Conservation (phyloP, 2,797 vertebrate genomes). For the Cephalopachus bancanus region DNA sequence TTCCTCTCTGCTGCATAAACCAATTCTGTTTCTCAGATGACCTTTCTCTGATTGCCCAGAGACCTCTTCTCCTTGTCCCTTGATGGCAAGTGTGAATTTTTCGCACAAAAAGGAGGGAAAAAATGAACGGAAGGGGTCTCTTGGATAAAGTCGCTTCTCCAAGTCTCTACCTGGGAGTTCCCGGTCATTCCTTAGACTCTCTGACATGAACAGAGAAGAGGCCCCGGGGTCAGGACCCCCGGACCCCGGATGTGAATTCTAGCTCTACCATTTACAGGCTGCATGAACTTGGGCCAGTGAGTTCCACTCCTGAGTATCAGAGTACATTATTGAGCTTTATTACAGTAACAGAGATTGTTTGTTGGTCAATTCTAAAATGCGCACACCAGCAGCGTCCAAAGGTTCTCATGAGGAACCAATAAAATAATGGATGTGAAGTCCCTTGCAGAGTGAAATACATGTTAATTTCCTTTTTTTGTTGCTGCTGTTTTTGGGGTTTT, state of each 20-base stretch:
- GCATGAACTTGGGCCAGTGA: too few relatives aligned
- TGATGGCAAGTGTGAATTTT: not conserved
- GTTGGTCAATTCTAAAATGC: not conserved
- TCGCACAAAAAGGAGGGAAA: not conserved
- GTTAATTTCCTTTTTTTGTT: not conserved
- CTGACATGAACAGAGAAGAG: not conserved
- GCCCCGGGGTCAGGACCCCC: not conserved
- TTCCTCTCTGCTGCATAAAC: not conserved
- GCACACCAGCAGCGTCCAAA: not conserved
- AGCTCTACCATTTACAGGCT: not conserved
- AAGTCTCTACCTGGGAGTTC: not conserved
- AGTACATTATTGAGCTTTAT: too few relatives aligned
- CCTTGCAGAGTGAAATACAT: too few relatives aligned
- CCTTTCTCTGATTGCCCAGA: not conserved
- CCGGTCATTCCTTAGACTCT: too few relatives aligned
- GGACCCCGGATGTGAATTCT: not conserved
- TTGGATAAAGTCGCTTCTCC: not conserved
- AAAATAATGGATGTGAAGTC: not conserved
- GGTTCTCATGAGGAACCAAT: not conserved
- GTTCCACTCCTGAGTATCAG: too few relatives aligned
- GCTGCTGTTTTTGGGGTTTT: too few relatives aligned
- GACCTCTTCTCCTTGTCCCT: not conserved
- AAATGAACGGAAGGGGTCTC: not conserved
- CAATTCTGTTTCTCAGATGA: not conserved
- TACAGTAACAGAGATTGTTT: too few relatives aligned